Evolutionary conservation across 2,113 vertebrate genomes (phyloP).

Genomic region (Gnathonemus echidnorhynchus): DNA sequence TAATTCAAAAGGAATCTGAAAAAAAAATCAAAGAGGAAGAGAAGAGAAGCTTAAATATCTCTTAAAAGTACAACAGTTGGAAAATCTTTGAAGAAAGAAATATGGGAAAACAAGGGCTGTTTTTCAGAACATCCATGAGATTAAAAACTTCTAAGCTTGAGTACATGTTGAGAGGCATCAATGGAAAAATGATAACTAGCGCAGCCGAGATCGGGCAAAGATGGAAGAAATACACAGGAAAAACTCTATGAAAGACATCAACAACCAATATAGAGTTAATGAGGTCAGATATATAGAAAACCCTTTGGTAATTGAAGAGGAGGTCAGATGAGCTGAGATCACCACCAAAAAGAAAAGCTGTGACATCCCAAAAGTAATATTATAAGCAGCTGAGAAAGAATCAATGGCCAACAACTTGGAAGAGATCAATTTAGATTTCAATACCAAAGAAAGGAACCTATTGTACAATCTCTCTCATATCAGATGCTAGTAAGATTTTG

Average conservation of each 20-base stretch:
- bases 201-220: background rate
- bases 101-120: background rate
- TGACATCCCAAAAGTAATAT: background rate
- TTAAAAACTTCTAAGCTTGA: background rate
- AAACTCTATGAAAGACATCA: background rate
- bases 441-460: background rate
- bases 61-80: conserved; percentile 2
- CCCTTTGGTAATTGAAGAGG: background rate
- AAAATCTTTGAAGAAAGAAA: background rate
- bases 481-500: background rate
- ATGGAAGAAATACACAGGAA: background rate
- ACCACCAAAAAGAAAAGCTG: background rate
- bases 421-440: background rate
- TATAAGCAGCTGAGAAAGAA: background rate
- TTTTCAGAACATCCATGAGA: background rate
- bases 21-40: background rate
- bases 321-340: background rate
- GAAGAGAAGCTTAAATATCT: background rate
- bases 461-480: background rate
- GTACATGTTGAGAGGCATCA: background rate
- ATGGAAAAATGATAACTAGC: background rate
- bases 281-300: background rate
- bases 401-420: background rate
- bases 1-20: background rate
- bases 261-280: background rate